Conservation (phyloP, 2,113 vertebrate species). For the Halcyon malimbica region DNA sequence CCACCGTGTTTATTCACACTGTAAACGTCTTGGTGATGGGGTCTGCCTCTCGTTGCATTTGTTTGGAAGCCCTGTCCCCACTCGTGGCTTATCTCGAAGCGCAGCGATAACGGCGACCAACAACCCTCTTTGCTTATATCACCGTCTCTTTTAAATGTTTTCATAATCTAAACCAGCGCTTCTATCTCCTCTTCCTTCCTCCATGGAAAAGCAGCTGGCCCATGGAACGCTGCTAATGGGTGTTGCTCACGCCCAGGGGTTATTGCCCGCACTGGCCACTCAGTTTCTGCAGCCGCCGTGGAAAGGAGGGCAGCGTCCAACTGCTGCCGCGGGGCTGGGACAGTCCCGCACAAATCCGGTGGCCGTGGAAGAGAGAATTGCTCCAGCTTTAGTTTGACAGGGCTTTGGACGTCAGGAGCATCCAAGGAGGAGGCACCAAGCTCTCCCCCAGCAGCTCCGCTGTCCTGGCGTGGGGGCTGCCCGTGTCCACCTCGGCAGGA, state of each 20-base stretch:
- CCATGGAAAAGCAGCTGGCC: background rate
- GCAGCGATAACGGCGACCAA: background rate
- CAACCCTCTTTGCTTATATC: background rate
- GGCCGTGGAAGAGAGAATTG: background rate
- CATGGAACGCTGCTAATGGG: background rate
- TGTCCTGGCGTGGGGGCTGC: background rate
- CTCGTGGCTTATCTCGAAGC: conserved; percentile 14
- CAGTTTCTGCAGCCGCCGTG: background rate
- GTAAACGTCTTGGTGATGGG: background rate
- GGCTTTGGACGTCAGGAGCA: background rate
- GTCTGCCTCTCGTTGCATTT: background rate
- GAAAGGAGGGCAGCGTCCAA: background rate
- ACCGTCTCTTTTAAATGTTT: background rate
- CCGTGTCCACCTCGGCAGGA: background rate
- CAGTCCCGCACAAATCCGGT: background rate
- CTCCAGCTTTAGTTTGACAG: background rate
- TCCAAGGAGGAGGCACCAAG: background rate
- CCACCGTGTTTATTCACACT: background rate
- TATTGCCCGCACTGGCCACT: background rate
- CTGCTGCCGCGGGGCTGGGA: background rate
- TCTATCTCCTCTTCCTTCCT: conserved; percentile 27
- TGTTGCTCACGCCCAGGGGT: background rate
- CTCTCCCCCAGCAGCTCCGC: background rate
- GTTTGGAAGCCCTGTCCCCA: conserved; percentile 36
- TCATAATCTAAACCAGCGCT: background rate